Evolutionary conservation across 2,888 invertebrate genomes (phyloP).

Genomic region (Pogonocherus hispidulus): DNA sequence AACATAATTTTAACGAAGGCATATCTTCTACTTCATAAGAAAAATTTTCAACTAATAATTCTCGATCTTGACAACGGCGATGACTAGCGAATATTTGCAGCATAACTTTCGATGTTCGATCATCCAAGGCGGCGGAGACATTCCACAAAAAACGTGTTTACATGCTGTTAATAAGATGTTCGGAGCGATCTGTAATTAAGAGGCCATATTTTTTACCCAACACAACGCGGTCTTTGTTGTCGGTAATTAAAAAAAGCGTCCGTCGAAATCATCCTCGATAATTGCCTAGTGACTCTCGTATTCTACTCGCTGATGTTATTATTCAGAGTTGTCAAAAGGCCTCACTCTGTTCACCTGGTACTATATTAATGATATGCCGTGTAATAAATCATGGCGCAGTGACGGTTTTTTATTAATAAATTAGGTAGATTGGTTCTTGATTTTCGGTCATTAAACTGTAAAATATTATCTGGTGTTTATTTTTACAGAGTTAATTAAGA

Average conservation of each 20-base stretch:
- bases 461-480: neutral
- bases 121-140: neutral
- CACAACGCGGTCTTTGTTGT: too few relatives aligned
- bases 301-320: constrained; percentile 42
- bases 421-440: constrained; percentile 25
- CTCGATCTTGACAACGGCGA: neutral
- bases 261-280: constrained; percentile 33
- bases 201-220: too few relatives aligned
- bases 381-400: constrained; percentile 44
- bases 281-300: constrained; percentile 43
- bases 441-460: neutral
- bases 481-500: neutral
- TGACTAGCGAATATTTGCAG: neutral
- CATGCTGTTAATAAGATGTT: neutral
- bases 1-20: too few relatives aligned
- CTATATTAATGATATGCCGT: constrained; percentile 32
- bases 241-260: neutral
- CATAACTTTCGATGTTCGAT: neutral
- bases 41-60: too few relatives aligned
- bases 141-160: neutral
- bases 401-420: constrained; percentile 43
- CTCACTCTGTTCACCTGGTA: constrained; percentile 42
- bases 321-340: constrained; percentile 46
- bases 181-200: neutral
- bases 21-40: too few relatives aligned